A percentile compares a stretch with the other conserved stretches of the same genome.
Evolutionary conservation across 2,113 vertebrate species (phyloP).

Genomic region (Misgurnus mizolepis): DNA sequence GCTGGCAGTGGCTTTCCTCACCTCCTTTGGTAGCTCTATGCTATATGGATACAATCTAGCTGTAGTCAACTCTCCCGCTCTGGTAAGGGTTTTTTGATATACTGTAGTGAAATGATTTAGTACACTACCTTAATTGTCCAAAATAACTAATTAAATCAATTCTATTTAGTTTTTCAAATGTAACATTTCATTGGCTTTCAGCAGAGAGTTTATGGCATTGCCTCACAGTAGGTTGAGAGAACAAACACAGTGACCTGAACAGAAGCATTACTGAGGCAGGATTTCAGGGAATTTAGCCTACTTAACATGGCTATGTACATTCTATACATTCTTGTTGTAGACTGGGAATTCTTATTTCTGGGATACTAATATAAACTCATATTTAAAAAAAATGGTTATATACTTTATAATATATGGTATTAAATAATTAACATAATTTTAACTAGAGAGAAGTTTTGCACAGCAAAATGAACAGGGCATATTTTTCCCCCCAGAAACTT

Average conservation of each 20-base stretch:
- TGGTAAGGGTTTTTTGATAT: conserved; percentile 69
- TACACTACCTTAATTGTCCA: neutral
- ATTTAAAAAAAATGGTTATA: neutral
- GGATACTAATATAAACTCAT: neutral
- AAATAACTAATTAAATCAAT: neutral
- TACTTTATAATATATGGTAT: neutral
- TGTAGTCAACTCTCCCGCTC: conserved; percentile 86
- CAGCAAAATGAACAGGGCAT: neutral
- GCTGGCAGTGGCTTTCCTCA: conserved; percentile 81
- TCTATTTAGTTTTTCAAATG: neutral
- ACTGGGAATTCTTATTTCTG: neutral
- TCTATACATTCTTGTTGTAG: conserved; percentile 1
- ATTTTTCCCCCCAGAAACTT: conserved; percentile 3
- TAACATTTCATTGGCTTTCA: neutral
- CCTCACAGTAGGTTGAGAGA: neutral
- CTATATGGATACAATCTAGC: conserved; percentile 92
- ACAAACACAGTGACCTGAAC: conserved; percentile 23
- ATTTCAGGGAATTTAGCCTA: conserved; percentile 31
- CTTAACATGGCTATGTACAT: conserved; percentile 34
- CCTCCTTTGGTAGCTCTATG: conserved; percentile 91
- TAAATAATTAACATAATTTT: neutral
- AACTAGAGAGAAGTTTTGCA: neutral
- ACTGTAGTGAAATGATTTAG: conserved; percentile 14
- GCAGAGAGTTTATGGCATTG: neutral
- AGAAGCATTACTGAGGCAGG: conserved; percentile 22